Conservation (phyloP, 1,140 invertebrate species). For the Drusus annulatus region DNA sequence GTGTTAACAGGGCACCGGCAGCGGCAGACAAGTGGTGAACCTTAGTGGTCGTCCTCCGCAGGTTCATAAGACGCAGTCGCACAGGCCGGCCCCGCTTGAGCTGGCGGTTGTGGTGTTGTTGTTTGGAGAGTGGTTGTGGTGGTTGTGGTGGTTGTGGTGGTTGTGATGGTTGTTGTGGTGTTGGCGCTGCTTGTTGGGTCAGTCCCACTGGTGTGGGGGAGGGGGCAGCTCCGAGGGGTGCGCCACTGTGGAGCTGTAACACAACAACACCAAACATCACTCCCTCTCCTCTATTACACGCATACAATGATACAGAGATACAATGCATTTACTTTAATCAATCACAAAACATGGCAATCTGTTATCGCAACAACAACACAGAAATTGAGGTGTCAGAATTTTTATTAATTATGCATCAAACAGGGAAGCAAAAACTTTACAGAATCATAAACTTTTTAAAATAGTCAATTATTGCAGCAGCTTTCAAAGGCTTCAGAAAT, state of each 20-base stretch:
- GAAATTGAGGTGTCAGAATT: too few species aligned
- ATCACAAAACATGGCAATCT: constrained; percentile 1
- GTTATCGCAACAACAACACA: neutral
- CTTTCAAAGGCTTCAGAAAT: too few species aligned
- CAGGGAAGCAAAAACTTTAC: too few species aligned
- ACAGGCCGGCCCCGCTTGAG: constrained; percentile 7
- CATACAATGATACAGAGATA: too few species aligned
- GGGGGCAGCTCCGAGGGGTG: constrained; percentile 97
- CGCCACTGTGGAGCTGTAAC: constrained; percentile 95
- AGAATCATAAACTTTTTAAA: too few species aligned
- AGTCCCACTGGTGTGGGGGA: constrained; percentile 98
- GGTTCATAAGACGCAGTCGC: constrained; percentile 53
- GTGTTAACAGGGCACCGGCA: too few species aligned
- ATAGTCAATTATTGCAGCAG: too few species aligned
- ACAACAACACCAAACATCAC: constrained; percentile 44
- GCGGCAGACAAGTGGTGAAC: too few species aligned
- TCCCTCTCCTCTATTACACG: constrained; percentile 5
- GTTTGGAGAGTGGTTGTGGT: too few species aligned
- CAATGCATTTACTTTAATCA: neutral
- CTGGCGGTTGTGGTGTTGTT: too few species aligned
- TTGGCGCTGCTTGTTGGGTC: constrained; percentile 69
- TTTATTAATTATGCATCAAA: too few species aligned
- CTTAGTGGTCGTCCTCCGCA: neutral
- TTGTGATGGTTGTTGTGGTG: constrained; percentile 61
- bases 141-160: constrained; percentile 60